Evolutionary conservation across 2,888 invertebrate genomes (phyloP), one percentile per base, ranked within the genome.

Genomic region (Spatulosminthurus flaviceps): DNA sequence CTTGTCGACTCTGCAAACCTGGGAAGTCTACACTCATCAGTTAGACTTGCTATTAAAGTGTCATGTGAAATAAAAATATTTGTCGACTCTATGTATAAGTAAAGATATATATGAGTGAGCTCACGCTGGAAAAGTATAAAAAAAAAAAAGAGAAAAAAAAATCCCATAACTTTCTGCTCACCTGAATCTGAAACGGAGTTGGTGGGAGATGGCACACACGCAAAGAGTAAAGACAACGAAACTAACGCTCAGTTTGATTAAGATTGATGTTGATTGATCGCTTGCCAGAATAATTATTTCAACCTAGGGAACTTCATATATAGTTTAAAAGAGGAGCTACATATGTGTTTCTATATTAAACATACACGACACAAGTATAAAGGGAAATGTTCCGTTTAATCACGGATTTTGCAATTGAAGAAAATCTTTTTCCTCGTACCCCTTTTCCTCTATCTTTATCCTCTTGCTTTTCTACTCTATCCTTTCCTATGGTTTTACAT

Each of bases 211-310:
- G 34, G 51, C 5, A 51, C 51, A 51, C n/a, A 19, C n/a, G 13
- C 13, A 41, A 51, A 51, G 51, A 2, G n/a, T 51, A 19, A 51
- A 19, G 51, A n/a, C 51, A 51, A n/a, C 51, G 16, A 51, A 51
- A 51, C 51, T n/a, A 19, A 51, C 51, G n/a, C 34, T 34, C 19
- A 51, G 5, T 51, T 19, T 51, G 51, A 51, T 51, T 51, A 51
- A 51, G 51, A 51, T 51, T 51, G 51, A 51, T 51, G 51, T 51
- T 51, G 51, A 51, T 51, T 51, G 51, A 51, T 51, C n/a, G 19
- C 16, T 19, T 13, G n/a, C 51, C 51, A 51, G 51, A 51, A 51
- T 34, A 34, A 34, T n/a, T n/a, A n/a, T 34, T 51, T 51, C 51
- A 51, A n/a, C n/a, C n/a, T 2, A 19, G 16, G 9, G 5, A 1